Evolutionary conservation across 2,797 vertebrate species (phyloP), one percentile per base, ranked within the genome.

Genomic region (Tapirus indicus): DNA sequence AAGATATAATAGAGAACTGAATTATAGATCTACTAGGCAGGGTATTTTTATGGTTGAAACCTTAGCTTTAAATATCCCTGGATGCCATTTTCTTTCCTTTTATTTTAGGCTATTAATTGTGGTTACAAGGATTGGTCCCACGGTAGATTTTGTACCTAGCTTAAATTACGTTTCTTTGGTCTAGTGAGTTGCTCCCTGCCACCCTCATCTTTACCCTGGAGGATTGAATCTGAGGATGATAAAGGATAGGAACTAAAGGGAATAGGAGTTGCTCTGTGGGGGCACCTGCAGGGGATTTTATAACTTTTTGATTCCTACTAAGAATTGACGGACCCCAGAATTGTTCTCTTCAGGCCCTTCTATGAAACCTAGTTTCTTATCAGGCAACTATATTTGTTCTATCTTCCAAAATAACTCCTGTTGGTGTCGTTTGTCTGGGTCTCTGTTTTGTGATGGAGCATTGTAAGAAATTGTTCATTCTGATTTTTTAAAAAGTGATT

Each of bases 41-140:
- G 23, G 7, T 25, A 12, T 82, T 96, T 96, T 97, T 86, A 94
- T 88, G 49, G 38, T 44, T 32, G 25, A 52, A 91, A 75, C 20
- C 41, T 83, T 60, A 89, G 52, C 80, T 92, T 97, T 95, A 96
- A 90, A 85, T 88, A 96, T 95, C 7, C 64, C 80, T 56, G 20
- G 56, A 44, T 83, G 58, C 80, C 85, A 97, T 95, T 96, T 97
- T 78, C 66, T 77, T 91, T 92, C 60, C 25, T 95, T 95, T 95
- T 93, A 85, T 93, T 89, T 96, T 94, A 92, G 79, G 49, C 87
- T 93, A 71, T 95, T 96, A 95, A 92, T 97, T 95, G 87, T 96
- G 54, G n/a, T 88, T 87, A 41, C 94, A 95, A 89, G 69, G 32
- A 92, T 86, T 83, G 91, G 89, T 90, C 80, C 56, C 92, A n/a